These are phyloP conservation scores for Amazona vittata DNA, from an alignment of 2,113 vertebrate genomes.

Conservation along the genomic window DNA sequence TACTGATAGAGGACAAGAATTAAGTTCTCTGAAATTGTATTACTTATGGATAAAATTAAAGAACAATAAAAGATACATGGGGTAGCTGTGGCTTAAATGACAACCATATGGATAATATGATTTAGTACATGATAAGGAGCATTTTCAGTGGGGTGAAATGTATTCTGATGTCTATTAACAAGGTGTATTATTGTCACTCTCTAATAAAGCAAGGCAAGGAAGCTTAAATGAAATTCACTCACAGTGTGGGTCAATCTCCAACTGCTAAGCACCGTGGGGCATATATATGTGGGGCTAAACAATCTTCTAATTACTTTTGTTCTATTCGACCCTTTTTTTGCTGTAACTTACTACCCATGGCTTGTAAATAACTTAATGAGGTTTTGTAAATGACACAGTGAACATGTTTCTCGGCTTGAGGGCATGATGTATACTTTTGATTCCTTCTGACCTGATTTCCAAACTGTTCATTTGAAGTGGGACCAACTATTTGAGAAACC, in stretches of 20 bases:
- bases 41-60: conserved; percentile 49
- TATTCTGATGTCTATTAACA: conserved; percentile 23
- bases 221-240: conserved; percentile 39
- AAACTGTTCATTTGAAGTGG: conserved; percentile 12
- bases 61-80: conserved; percentile 41
- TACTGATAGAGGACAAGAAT: conserved; percentile 35
- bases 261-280: not conserved
- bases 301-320: conserved; percentile 38
- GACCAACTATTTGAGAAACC: not conserved
- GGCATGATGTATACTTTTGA: not conserved
- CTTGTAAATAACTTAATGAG: conserved; percentile 11
- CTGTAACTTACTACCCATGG: not conserved
- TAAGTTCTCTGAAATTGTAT: conserved; percentile 21
- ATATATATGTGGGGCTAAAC: not conserved
- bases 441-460: conserved; percentile 14
- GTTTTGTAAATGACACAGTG: not conserved
- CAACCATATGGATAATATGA: conserved; percentile 48
- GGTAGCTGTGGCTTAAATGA: not conserved
- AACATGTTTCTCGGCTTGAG: conserved; percentile 11
- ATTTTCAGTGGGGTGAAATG: not conserved
- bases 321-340: not conserved
- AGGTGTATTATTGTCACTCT: not conserved
- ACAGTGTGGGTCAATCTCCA: conserved; percentile 7
- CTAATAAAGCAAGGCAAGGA: conserved; percentile 15
- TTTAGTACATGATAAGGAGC: not conserved